Evolutionary conservation across 1,140 invertebrate genomes (phyloP), one percentile per base, ranked within the genome.

Genomic region (Drosophila jambulina): DNA sequence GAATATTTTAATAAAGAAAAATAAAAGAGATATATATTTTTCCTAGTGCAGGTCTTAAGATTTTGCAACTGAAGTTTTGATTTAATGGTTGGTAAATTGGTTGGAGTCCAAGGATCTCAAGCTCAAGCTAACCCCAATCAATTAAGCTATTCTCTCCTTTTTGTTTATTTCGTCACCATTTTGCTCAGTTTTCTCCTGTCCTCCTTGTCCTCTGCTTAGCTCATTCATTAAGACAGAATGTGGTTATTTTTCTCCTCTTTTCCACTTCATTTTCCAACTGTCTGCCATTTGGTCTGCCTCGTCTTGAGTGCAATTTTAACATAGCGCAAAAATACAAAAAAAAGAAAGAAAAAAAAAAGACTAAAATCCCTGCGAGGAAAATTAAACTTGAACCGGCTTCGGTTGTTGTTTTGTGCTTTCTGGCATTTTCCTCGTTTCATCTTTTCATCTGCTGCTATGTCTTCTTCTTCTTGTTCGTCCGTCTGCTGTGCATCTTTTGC

Each of bases 371-470:
- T 25, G 53, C n/a, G 21, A 42, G 62, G 53, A 72, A 71, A 59
- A 58, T 71, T 59, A n/a, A 71, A 46, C 43, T 48, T 58, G 53
- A 71, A 72, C 62, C 67, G 23, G 46, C 67, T 83, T 83, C 27
- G 36, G 21, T 49, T 79, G 70, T 75, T 15, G 71, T 71, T 71
- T 72, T 71, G 49, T 43, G 59, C 38, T 57, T 45, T 32, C 63
- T 58, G 34, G 17, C 43, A 40, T 59, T 72, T 60, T 23, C 40
- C 75, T 36, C 27, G 27, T 42, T 64, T 36, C 46, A 27, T 29
- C 40, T 78, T 58, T 23, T 57, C 80, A 78, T 78, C 69, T 78
- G 70, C 62, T 68, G 69, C 80, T 19, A 40, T 48, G 38, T 86
- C 75, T 75, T 51, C 70, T 75, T 51, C 70, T 51, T 54, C 21